phyloP scores from a whole-genome alignment of 2,888 invertebrate genomes.

The Eupeodes latifasciatus region DNA sequence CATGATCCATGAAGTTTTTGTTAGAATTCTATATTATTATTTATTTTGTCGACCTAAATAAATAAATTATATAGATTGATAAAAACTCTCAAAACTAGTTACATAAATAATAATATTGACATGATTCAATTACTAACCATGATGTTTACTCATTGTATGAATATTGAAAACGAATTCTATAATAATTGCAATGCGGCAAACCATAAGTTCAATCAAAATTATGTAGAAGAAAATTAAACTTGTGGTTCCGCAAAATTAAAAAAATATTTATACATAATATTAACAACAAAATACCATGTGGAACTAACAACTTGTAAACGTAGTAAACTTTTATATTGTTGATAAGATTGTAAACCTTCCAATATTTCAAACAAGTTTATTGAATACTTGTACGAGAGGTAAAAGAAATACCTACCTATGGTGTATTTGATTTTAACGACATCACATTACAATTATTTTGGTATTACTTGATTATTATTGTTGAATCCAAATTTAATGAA shows the following conservation, averaged over 20 bases:
- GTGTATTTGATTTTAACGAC: slow-evolving; percentile 26
- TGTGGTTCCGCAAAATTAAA: slow-evolving; percentile 39
- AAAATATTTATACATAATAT: too few species aligned
- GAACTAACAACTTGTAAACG: background rate
- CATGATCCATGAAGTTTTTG: slow-evolving; percentile 17
- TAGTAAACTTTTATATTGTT: background rate
- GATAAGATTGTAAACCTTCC: background rate
- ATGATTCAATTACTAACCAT: background rate
- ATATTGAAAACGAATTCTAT: slow-evolving; percentile 15
- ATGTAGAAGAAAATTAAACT: background rate
- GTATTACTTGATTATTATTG: background rate
- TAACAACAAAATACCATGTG: background rate
- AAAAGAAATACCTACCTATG: background rate
- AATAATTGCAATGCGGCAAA: background rate
- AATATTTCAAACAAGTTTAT: slow-evolving; percentile 16
- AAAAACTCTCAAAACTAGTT: background rate
- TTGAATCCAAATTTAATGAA: slow-evolving; percentile 44
- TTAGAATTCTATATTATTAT: slow-evolving; percentile 20
- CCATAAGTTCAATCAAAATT: slow-evolving; percentile 16
- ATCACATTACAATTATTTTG: slow-evolving; percentile 13
- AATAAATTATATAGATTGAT: slow-evolving; percentile 7
- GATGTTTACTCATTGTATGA: background rate
- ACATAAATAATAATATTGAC: background rate
- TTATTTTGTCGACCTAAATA: slow-evolving; percentile 6
- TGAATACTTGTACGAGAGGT: background rate